Percentiles rank a stretch among this genome's conserved stretches.
phyloP scores from a whole-genome alignment of 2,888 invertebrate species.

The Gisinianus flammeolus region DNA sequence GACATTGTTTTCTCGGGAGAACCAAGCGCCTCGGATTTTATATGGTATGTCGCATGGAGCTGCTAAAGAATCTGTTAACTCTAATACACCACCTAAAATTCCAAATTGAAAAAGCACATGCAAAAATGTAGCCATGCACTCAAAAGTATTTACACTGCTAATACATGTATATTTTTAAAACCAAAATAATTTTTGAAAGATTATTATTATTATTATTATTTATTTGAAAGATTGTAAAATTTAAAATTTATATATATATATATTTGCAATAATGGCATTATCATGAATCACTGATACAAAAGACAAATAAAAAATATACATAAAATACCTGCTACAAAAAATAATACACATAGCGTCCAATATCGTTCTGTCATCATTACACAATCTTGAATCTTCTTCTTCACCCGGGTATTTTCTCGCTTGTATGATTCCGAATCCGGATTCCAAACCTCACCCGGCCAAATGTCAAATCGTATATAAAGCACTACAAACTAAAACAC shows the following conservation, averaged over 20 bases:
- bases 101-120: too few species aligned
- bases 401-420: background rate
- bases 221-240: background rate
- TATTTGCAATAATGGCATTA: background rate
- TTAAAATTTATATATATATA: background rate
- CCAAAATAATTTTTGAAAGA: too few species aligned
- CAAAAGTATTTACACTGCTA: too few species aligned
- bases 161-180: too few species aligned
- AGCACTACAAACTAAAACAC: too few species aligned
- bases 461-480: too few species aligned
- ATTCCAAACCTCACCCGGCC: too few species aligned
- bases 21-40: slow-evolving; percentile 4
- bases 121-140: too few species aligned
- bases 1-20: slow-evolving; percentile 72
- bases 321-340: background rate
- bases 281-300: too few species aligned
- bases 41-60: background rate
- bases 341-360: background rate
- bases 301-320: too few species aligned
- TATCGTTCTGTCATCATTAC: background rate
- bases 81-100: background rate
- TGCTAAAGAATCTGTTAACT: too few species aligned
- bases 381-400: background rate
- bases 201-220: background rate
- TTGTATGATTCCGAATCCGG: too few species aligned